Evolutionary conservation across 2,888 invertebrate genomes (phyloP).

Genomic region (Melinaea menophilus): DNA sequence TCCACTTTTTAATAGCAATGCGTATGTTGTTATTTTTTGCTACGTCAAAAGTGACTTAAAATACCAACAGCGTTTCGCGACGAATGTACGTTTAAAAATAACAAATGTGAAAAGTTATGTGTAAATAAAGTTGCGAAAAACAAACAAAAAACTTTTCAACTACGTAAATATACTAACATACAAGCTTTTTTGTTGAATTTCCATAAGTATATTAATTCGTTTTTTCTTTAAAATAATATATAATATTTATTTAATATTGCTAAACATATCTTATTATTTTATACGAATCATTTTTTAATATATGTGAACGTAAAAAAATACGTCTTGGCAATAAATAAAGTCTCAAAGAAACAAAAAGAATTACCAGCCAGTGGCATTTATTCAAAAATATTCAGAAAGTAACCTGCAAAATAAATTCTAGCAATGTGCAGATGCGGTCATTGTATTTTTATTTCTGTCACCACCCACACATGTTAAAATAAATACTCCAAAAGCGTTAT

Average conservation of each 20-base stretch:
- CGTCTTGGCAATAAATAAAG: too few species aligned
- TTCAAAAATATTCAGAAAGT: conserved; percentile 1
- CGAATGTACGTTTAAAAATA: conserved; percentile 14
- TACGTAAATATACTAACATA: not conserved
- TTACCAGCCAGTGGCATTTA: not conserved
- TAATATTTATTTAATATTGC: too few species aligned
- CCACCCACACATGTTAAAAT: conserved; percentile 41
- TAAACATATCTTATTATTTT: too few species aligned
- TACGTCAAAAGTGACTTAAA: conserved; percentile 20
- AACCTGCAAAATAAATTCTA: conserved; percentile 2
- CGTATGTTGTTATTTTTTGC: conserved; percentile 16
- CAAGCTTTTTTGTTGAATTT: not conserved
- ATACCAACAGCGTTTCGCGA: conserved; percentile 14
- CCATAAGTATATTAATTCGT: too few species aligned
- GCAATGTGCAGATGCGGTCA: not conserved
- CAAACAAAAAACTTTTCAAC: not conserved
- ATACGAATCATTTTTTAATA: too few species aligned
- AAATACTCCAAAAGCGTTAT: conserved; percentile 49
- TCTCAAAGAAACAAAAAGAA: not conserved
- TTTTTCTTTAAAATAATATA: too few species aligned
- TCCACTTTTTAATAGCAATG: conserved; percentile 13
- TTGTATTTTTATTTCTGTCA: conserved; percentile 27
- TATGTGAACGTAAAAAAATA: too few species aligned
- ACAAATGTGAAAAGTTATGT: conserved; percentile 17
- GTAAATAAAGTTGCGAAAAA: conserved; percentile 8